Evolutionary conservation across 2,113 vertebrate genomes (phyloP).

Genomic region (Oreocharis arfaki): DNA sequence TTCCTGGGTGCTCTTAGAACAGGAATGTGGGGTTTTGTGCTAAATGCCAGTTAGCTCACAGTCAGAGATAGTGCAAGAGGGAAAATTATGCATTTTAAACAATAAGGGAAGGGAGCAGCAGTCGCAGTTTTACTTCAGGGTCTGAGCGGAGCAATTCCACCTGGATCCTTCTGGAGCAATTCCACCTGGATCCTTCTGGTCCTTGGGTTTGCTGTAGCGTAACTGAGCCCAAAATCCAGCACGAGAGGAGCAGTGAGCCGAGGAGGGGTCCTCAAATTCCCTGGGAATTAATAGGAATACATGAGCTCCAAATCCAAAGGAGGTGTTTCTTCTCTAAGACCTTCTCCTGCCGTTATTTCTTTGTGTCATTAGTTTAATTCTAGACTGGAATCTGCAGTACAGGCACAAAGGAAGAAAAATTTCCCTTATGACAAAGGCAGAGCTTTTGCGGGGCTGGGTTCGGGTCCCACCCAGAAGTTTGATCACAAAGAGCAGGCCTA

Average conservation of each 20-base stretch:
- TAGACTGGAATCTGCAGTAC: rapidly evolving
- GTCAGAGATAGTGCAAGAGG: neutral
- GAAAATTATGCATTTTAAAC: rapidly evolving
- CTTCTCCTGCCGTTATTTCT: neutral
- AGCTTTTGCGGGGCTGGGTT: neutral
- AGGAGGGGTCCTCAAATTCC: neutral
- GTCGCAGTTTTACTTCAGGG: neutral
- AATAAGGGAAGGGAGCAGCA: neutral
- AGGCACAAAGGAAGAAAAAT: neutral
- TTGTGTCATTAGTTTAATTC: neutral
- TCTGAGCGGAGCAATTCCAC: neutral
- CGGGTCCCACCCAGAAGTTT: neutral
- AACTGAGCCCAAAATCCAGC: neutral
- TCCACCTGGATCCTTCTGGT: neutral
- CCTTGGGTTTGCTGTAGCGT: neutral
- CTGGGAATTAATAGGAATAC: rapidly evolving
- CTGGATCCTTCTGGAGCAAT: neutral
- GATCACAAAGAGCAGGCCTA: neutral
- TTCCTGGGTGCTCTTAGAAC: neutral
- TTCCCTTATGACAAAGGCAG: rapidly evolving
- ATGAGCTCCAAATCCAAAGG: neutral
- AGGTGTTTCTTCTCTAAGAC: neutral
- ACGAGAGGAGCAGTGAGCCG: neutral
- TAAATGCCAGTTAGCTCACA: neutral
- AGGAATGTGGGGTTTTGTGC: neutral